These are phyloP conservation scores for Sebastes nivosus DNA, from an alignment of 2,797 vertebrate species.

Conservation along the genomic window DNA sequence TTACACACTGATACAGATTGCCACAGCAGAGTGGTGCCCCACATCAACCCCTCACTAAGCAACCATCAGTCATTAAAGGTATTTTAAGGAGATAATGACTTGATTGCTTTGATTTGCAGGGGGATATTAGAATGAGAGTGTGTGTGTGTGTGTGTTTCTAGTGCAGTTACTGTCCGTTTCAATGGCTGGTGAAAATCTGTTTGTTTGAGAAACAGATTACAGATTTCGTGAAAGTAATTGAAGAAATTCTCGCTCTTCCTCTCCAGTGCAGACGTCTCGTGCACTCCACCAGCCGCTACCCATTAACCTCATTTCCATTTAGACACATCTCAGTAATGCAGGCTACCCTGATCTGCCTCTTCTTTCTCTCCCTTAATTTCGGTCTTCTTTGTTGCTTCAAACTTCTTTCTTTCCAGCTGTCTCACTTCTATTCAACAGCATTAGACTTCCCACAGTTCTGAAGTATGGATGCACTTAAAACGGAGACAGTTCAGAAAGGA, in stretches of 20 bases:
- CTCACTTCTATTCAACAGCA: neutral
- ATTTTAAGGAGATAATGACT: slow-evolving; percentile 46
- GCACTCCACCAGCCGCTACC: slow-evolving; percentile 5
- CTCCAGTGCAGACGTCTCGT: slow-evolving; percentile 4
- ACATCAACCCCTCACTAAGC: slow-evolving; percentile 32
- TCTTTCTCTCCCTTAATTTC: slow-evolving; percentile 2
- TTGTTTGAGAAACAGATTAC: slow-evolving; percentile 32
- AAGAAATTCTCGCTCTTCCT: slow-evolving; percentile 25
- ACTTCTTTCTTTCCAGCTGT: neutral
- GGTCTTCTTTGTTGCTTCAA: neutral
- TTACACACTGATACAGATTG: slow-evolving; percentile 41
- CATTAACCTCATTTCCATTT: slow-evolving; percentile 56
- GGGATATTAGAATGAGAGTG: slow-evolving; percentile 5
- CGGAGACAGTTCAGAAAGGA: no score
- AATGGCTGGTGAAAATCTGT: slow-evolving; percentile 17
- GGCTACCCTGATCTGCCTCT: neutral
- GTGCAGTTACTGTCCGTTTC: neutral
- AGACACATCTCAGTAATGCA: slow-evolving; percentile 27
- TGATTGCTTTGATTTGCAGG: slow-evolving; percentile 40
- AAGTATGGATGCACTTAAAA: neutral
- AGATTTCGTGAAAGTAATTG: slow-evolving; percentile 29
- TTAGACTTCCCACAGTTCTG: neutral
- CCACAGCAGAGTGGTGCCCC: slow-evolving; percentile 2
- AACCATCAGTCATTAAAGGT: slow-evolving; percentile 50
- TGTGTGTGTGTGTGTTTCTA: neutral